A percentile compares a stretch with the other conserved stretches of the same genome.
phyloP scores from a whole-genome alignment of 2,113 vertebrate species.

The Salvelinus sp. region DNA sequence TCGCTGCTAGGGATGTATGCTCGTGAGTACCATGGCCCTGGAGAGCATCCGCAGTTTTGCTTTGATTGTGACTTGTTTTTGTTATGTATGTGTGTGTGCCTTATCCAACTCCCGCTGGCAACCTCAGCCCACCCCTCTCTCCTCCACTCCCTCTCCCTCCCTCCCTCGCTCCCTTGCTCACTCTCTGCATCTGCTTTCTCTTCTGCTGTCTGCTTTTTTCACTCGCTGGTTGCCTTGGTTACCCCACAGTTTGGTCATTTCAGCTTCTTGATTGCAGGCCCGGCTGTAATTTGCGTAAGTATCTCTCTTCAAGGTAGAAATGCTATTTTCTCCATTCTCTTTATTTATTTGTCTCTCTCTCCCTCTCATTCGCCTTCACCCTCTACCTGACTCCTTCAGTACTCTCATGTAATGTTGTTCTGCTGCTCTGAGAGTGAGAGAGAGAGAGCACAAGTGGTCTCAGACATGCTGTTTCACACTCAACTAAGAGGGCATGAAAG shows the following conservation, averaged over 20 bases:
- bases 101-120: background rate
- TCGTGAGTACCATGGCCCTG: too few relatives aligned
- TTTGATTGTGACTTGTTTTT: too few relatives aligned
- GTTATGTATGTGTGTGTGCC: too few relatives aligned
- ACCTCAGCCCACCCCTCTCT: background rate
- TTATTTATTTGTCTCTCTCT: background rate
- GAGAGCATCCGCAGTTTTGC: too few relatives aligned
- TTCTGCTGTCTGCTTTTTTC: constrained; percentile 50
- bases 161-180: constrained; percentile 5
- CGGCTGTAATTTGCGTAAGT: constrained; percentile 69
- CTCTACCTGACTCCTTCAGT: background rate
- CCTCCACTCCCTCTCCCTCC: background rate
- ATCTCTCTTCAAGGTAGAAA: constrained; percentile 61
- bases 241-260: constrained; percentile 67
- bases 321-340: constrained; percentile 24
- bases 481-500: background rate
- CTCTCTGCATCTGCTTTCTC: constrained; percentile 19
- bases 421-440: constrained; percentile 23
- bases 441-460: constrained; percentile 41
- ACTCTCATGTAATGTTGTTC: constrained; percentile 11
- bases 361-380: background rate
- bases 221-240: constrained; percentile 66
- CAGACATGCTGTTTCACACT: constrained; percentile 22
- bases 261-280: constrained; percentile 71
- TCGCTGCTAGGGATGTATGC: too few relatives aligned